phyloP scores from a whole-genome alignment of 1,140 invertebrate species.

The Rhagoletis pomonella region DNA sequence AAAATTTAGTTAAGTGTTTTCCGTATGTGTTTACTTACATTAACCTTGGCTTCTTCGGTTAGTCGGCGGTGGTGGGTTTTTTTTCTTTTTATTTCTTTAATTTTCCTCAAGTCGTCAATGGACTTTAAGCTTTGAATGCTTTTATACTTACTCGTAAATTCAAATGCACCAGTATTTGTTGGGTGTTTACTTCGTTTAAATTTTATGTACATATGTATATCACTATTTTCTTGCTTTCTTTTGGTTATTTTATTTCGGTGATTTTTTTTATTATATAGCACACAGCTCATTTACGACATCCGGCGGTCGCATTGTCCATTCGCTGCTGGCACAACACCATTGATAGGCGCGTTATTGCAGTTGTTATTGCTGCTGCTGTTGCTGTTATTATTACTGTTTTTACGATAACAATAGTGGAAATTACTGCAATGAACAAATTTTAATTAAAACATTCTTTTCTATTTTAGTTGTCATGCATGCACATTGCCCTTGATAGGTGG shows the following conservation, averaged over 20 bases:
- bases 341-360: not conserved
- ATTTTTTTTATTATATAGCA: constrained; percentile 23
- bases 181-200: no score
- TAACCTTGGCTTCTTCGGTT: not conserved
- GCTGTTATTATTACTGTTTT: not conserved
- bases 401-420: constrained; percentile 13
- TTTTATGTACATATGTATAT: not conserved
- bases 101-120: not conserved
- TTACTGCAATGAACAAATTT: constrained; percentile 29
- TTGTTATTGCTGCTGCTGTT: constrained; percentile 7
- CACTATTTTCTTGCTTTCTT: not conserved
- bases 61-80: not conserved
- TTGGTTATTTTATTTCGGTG: not conserved
- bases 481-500: not conserved
- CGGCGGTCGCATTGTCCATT: not conserved
- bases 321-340: not conserved
- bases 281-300: constrained; percentile 16
- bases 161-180: not conserved
- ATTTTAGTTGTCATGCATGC: not conserved
- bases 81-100: not conserved
- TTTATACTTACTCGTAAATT: not conserved
- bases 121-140: not conserved
- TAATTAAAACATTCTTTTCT: not conserved
- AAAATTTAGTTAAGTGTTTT: no score
- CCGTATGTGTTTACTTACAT: not conserved